Percentiles rank a stretch among this genome's conserved stretches.
These are phyloP conservation scores for Scaptomyza caliginosa DNA, from an alignment of 2,888 invertebrate genomes.

Conservation along the genomic window DNA sequence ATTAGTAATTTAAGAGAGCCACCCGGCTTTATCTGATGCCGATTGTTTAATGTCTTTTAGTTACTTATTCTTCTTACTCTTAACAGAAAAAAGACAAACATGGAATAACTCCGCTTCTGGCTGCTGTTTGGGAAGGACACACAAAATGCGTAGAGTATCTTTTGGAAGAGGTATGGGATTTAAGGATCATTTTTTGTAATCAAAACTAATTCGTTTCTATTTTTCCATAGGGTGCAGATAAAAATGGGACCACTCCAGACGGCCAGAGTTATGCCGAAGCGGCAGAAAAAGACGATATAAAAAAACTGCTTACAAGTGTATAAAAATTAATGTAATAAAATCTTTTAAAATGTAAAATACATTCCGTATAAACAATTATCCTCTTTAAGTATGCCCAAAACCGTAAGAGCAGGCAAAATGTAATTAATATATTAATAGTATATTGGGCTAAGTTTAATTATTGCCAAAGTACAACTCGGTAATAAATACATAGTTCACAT, in stretches of 20 bases:
- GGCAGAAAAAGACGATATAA: conserved; percentile 96
- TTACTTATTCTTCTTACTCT: neutral
- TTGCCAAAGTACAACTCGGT: too few species aligned
- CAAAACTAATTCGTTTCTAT: neutral
- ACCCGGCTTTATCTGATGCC: neutral
- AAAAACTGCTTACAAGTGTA: conserved; percentile 86
- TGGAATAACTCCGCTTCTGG: conserved; percentile 96
- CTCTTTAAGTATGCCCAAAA: neutral
- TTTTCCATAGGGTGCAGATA: conserved; percentile 89
- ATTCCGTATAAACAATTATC: conserved; percentile 1
- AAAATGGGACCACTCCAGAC: conserved; percentile 93
- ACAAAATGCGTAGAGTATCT: conserved; percentile 94
- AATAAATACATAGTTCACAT: too few species aligned
- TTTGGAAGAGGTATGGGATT: conserved; percentile 90
- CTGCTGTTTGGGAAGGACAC: conserved; percentile 99
- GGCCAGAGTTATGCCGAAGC: conserved; percentile 94
- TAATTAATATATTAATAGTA: too few species aligned
- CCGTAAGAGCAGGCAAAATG: neutral
- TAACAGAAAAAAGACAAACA: conserved; percentile 94
- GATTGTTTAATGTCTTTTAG: neutral
- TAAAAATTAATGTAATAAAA: conserved; percentile 36
- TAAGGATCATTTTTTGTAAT: neutral
- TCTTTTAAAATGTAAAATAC: conserved; percentile 4
- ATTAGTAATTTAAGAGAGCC: neutral
- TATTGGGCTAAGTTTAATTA: too few species aligned